Base-by-base conservation (phyloP, 2,888 invertebrate species). In the Brenthis ino region DNA sequence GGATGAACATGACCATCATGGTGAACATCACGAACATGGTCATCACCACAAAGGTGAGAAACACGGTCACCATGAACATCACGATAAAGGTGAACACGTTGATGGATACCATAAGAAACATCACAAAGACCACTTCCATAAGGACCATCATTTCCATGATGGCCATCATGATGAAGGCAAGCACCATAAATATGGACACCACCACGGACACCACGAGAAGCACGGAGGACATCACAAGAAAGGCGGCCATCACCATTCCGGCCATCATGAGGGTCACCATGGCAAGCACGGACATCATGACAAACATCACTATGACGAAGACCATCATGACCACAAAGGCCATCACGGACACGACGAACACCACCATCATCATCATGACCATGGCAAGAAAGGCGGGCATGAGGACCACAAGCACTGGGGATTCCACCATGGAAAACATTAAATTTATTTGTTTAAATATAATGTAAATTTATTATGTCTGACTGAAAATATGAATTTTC, bases 101-200 rank as follows among this genome's bases (percentile, higher is more conserved):
- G 95, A 96, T 77, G 97, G 97, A 8, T 97, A 95, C 87, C 97
- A 97, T 85, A 96, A 97, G 89, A 96, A 97, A 79, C 94, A 96
- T 79, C 96, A 97, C 89, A 97, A 97, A 86, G 97, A 97, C 79
- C 97, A 97, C 86, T 97, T 96, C 89, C 95, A 96, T 84, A 97
- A 97, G 91, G 96, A 96, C 80, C 96, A 97, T 83, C 96, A 97
- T 93, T 97, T 97, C 94, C 97, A 97, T 84, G 97, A 97, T 81
- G 96, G 97, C 79, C 95, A 95, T 82, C 96, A 97, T 85, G 95
- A 97, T 81, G 96, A 96, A 57, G 97, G 97, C 69, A 95, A 96
- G 80, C 96, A 97, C 85, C 95, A 95, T 85, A 97, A 97, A 82
- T 95, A 96, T 79, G 96, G 95, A 8, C 95, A 96, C 79, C 95